Base-by-base conservation (phyloP, 2,113 vertebrate species). In the Neogobius melanostomus region DNA sequence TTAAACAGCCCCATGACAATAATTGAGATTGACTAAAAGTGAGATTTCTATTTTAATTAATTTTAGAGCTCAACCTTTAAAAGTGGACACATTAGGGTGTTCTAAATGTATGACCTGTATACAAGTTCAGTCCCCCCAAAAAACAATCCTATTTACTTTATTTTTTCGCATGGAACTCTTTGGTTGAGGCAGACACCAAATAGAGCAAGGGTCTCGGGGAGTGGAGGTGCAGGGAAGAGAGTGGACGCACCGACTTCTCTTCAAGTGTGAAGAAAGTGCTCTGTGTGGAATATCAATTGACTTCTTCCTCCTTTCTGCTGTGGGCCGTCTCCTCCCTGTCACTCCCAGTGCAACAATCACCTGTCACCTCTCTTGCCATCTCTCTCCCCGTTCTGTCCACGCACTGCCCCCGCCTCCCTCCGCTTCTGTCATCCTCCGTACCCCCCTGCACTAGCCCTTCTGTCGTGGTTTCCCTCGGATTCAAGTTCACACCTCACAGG, bases 401-500 rank as follows among this genome's bases (percentile, higher is more conserved):
- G 81, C 73, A 74, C 69, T 70, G 75, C 82, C 82, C 80, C 69
- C 66, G 8, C 61, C 44, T 16, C 36, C 44, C 61, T 47, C 75
- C 78, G 83, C 85, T 90, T 87, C 90, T 87, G 88, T 79, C 91
- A 91, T 91, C 82, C 79, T 76, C 76, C 67, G 80, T 85, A 77
- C 85, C 75, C 66, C 28, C 77, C 65, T 71, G 69, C 77, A 46
- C 64, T 69, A 43, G 8, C 69, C 72, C 76, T 76, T 83, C 77
- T 82, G 66, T 74, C 52, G 77, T 82, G 81, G 66, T 78, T 77
- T 78, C 66, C 72, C 61, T 71, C 66, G 83, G 17, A 63, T 89
- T 84, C 74, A 71, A 81, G 77, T 86, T 91, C 86, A 89, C 82
- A 85, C 88, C 87, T 90, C 85, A 85, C 78, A 83, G 81, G 80